A percentile compares a stretch with the other conserved stretches of the same genome.
Evolutionary conservation across 1,140 invertebrate genomes (phyloP).

Genomic region (Phenacoccus solenopsis): DNA sequence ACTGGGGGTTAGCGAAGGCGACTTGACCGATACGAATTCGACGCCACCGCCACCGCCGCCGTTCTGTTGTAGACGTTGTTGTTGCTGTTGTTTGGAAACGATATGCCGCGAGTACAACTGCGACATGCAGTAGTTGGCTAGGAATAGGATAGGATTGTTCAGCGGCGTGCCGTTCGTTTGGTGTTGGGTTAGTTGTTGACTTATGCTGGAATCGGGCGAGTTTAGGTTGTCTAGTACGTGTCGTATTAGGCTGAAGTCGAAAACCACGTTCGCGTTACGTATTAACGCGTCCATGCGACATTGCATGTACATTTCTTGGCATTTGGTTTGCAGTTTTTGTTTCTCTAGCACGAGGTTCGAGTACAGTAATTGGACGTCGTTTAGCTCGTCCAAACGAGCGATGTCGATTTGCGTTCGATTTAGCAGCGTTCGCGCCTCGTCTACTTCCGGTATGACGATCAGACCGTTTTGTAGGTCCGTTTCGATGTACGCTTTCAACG

Average conservation of each 20-base stretch:
- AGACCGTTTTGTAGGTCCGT: constrained; percentile 50
- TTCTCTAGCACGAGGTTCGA: constrained; percentile 20
- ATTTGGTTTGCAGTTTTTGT: constrained; percentile 41
- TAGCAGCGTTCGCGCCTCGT: constrained; percentile 47
- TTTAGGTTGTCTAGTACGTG: constrained; percentile 48
- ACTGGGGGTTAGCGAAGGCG: constrained; percentile 22
- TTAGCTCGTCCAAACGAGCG: constrained; percentile 20
- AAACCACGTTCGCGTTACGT: constrained; percentile 46
- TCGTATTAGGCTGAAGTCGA: constrained; percentile 40
- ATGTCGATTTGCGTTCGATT: constrained; percentile 20
- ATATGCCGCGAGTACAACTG: constrained; percentile 55
- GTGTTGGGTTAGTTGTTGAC: constrained; percentile 21
- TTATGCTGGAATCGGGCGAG: constrained; percentile 34
- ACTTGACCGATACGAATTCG: constrained; percentile 36
- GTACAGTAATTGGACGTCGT: constrained; percentile 21
- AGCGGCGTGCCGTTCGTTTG: constrained; percentile 23
- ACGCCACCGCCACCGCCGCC: constrained; percentile 43
- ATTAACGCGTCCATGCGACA: constrained; percentile 57
- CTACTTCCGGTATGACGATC: constrained; percentile 43
- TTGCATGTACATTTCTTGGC: constrained; percentile 56
- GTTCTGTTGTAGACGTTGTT: constrained; percentile 35
- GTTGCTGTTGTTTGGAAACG: constrained; percentile 37
- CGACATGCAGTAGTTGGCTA: constrained; percentile 59
- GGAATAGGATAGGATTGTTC: constrained; percentile 44
- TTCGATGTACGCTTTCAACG: constrained; percentile 56